Evolutionary conservation across 2,888 invertebrate genomes (phyloP).

Genomic region (Phyllotreta cruciferae): DNA sequence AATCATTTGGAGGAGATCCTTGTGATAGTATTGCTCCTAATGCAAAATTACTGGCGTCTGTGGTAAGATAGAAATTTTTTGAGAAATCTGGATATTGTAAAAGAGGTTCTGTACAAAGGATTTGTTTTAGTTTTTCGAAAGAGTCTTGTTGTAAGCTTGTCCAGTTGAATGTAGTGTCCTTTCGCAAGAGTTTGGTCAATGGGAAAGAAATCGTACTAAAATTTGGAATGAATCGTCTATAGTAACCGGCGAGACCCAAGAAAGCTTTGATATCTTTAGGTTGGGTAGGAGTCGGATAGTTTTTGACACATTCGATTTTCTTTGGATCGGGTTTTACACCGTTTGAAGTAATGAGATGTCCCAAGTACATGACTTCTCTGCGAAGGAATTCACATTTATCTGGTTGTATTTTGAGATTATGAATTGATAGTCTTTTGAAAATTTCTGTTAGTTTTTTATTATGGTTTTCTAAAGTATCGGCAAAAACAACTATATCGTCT

Average conservation of each 20-base stretch:
- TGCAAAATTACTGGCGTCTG: conserved; percentile 52
- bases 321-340: conserved; percentile 38
- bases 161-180: too few species aligned
- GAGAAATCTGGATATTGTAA: conserved; percentile 48
- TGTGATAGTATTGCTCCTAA: conserved; percentile 43
- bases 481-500: conserved; percentile 42
- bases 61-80: conserved; percentile 48
- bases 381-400: conserved; percentile 22
- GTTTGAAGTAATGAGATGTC: conserved; percentile 28
- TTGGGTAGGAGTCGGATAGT: conserved; percentile 37
- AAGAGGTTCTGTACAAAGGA: conserved; percentile 35
- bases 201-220: conserved; percentile 39
- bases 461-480: conserved; percentile 32
- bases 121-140: conserved; percentile 37
- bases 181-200: conserved; percentile 35
- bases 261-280: conserved; percentile 39
- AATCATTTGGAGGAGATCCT: conserved; percentile 42
- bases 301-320: conserved; percentile 36
- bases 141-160: too few species aligned
- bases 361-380: conserved; percentile 35
- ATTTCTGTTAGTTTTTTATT: too few species aligned
- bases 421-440: too few species aligned
- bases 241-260: conserved; percentile 39
- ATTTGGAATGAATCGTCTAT: conserved; percentile 34
- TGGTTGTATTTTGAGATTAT: too few species aligned